A percentile compares a stretch with the other conserved stretches of the same genome.
Evolutionary conservation across 2,113 vertebrate genomes (phyloP).

Genomic region (Mirounga angustirostris): DNA sequence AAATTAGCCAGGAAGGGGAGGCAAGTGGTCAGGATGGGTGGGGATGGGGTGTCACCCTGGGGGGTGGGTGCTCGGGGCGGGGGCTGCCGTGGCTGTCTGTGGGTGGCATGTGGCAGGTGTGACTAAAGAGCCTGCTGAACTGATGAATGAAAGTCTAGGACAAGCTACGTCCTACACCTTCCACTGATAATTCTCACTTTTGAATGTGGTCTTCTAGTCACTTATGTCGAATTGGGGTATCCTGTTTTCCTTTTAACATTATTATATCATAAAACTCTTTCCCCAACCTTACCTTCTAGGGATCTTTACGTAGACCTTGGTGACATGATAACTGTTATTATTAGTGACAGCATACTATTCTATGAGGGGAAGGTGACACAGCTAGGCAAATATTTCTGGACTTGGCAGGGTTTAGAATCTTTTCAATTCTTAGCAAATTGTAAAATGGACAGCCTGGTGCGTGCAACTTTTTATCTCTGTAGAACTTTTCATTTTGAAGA

Average conservation of each 20-base stretch:
- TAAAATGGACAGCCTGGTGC: not conserved
- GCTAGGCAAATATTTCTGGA: not conserved
- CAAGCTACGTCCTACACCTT: accelerated
- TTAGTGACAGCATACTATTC: not conserved
- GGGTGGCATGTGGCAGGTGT: accelerated
- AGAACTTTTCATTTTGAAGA: not conserved
- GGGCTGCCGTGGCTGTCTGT: not conserved
- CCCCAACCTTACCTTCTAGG: not conserved
- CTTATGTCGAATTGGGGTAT: not conserved
- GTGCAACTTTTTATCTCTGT: not conserved
- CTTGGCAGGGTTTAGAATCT: conserved; percentile 34
- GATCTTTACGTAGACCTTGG: not conserved
- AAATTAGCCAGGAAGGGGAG: not conserved
- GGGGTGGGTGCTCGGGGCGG: too few species aligned
- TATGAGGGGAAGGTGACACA: not conserved
- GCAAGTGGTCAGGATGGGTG: not conserved
- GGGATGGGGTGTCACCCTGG: accelerated
- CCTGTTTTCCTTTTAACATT: not conserved
- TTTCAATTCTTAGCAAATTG: not conserved
- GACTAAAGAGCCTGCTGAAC: accelerated
- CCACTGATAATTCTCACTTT: not conserved
- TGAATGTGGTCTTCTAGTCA: too few species aligned
- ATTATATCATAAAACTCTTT: not conserved
- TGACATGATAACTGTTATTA: not conserved
- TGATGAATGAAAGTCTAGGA: not conserved